Evolutionary conservation across 2,888 invertebrate genomes (phyloP), one percentile per base, ranked within the genome.

Genomic region (Lepidonotus clava): DNA sequence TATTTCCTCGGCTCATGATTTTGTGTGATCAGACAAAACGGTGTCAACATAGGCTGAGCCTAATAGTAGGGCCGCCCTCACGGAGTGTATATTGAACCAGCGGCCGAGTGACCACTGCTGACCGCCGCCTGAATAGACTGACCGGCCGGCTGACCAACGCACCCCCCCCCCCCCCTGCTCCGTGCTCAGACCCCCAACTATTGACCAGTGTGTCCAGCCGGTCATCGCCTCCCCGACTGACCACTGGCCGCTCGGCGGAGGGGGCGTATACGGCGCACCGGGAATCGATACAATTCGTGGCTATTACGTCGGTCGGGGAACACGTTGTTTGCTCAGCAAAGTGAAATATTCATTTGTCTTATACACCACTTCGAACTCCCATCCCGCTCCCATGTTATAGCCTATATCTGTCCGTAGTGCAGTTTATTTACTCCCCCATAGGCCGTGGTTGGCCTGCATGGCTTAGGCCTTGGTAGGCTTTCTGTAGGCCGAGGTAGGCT

Each of bases 191-290:
- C n/a, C n/a, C n/a, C 2, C 24, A n/a, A 24, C 41, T 80, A 80
- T 80, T 80, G 80, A 80, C 51, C 51, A 41, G 80, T 46, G 28
- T 80, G 51, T 41, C 41, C 80, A 80, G 80, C 46, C 80, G 80
- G 80, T 28, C 46, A 71, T 71, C 71, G 18, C 36, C 21, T 0
- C 4, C 21, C 6, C 34, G 38, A 1, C 71, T 34, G 71, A 71
- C 71, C 34, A 71, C 71, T 28, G 61, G 1, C 28, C 24, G 1
- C 61, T 36, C 1, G 24, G 4, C 36, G 8, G 46, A 46, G 8
- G 24, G 5, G 24, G 14, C 14, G 24, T 56, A n/a, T 18, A 56
- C 8, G 28, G 66, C 66, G 14, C 66, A 14, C 66, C 21, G 21
- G 66, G 28, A n/a, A 71, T 71, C 71, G 38, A 71, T 71, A 71